These are phyloP conservation scores for Episyrphus balteatus DNA, from an alignment of 1,140 invertebrate species.

Conservation along the genomic window DNA sequence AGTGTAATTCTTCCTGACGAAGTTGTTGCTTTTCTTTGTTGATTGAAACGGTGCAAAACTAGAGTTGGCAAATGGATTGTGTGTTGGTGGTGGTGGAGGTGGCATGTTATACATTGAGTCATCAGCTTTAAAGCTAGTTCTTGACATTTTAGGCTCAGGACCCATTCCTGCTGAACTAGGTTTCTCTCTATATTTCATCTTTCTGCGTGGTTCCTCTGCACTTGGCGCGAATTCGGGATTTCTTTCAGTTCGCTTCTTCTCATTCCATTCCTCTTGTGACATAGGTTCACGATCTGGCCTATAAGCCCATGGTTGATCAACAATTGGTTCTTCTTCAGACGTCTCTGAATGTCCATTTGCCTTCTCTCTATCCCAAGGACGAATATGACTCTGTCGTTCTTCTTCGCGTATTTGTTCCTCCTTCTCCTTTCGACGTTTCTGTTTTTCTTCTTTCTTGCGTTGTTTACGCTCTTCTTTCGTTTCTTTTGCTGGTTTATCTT, in stretches of 20 bases:
- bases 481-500: conserved; percentile 21
- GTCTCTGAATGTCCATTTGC: conserved; percentile 9
- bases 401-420: conserved; percentile 38
- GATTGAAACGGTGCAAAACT: conserved; percentile 21
- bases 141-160: conserved; percentile 1
- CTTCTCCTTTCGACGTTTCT: conserved; percentile 21
- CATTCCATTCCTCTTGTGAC: conserved; percentile 70
- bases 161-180: conserved; percentile 24
- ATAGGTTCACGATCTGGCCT: conserved; percentile 45
- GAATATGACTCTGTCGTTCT: conserved; percentile 43
- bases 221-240: conserved; percentile 55
- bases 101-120: background rate
- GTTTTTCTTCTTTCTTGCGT: conserved; percentile 35
- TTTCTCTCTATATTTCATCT: conserved; percentile 30
- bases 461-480: conserved; percentile 39
- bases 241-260: conserved; percentile 57
- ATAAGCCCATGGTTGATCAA: conserved; percentile 31
- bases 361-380: conserved; percentile 61
- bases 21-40: conserved; percentile 16
- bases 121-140: background rate
- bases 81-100: conserved; percentile 4
- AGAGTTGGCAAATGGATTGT: background rate
- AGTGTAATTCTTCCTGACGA: conserved; percentile 22
- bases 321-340: conserved; percentile 21
- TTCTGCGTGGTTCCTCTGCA: conserved; percentile 19